Conservation (phyloP, 2,113 vertebrate genomes). For the Archilochus colubris region DNA sequence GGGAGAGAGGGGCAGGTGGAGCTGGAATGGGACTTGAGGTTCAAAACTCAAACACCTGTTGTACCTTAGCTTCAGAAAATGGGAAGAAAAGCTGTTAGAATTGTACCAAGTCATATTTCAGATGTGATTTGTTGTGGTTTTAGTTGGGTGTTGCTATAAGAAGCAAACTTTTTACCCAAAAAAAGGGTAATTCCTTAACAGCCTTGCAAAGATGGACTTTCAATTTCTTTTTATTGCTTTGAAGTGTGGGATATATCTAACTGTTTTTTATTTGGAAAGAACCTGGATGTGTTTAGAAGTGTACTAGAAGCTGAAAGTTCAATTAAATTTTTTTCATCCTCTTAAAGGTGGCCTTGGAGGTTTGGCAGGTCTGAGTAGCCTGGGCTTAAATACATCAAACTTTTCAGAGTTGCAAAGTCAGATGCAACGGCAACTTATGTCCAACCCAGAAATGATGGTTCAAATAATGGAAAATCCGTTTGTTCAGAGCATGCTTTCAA, state of each 20-base stretch:
- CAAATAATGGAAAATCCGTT: constrained; percentile 88
- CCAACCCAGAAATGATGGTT: constrained; percentile 88
- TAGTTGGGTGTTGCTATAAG: neutral
- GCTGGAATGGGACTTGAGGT: no score
- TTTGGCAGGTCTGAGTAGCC: constrained; percentile 80
- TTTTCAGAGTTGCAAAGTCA: constrained; percentile 86
- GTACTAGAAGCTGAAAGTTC: neutral
- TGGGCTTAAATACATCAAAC: constrained; percentile 82
- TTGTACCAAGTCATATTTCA: neutral
- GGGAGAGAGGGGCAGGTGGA: no score
- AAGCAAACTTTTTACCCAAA: neutral
- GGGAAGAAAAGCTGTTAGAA: neutral
- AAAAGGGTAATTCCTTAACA: neutral
- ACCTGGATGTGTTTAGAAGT: neutral
- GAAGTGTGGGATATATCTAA: neutral
- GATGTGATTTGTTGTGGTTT: neutral
- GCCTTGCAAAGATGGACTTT: neutral
- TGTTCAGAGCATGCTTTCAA: constrained; percentile 87
- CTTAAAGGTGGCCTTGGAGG: constrained; percentile 81
- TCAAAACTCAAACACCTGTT: neutral
- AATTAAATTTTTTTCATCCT: neutral
- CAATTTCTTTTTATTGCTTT: neutral
- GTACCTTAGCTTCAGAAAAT: neutral
- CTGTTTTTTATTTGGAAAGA: neutral
- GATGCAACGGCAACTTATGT: constrained; percentile 86